These are phyloP conservation scores for Irena cyanogastra DNA, from an alignment of 2,113 vertebrate genomes.

Conservation along the genomic window DNA sequence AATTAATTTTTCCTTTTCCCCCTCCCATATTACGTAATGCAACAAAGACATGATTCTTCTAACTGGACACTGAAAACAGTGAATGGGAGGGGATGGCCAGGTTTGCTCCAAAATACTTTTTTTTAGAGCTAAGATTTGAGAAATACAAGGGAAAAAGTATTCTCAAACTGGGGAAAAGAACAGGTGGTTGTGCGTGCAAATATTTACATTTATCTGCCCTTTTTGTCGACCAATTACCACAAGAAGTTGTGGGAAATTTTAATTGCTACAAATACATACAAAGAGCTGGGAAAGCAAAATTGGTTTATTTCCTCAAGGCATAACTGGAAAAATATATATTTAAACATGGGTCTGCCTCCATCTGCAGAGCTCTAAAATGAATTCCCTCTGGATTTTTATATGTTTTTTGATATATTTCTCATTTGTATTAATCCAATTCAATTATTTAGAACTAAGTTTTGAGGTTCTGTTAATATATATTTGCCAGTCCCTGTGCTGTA, in stretches of 20 bases:
- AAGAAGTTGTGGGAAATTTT: not conserved
- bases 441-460: slow-evolving; percentile 7
- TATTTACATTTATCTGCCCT: not conserved
- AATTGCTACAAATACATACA: not conserved
- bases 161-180: not conserved
- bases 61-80: not conserved
- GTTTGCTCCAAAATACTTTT: not conserved
- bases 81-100: not conserved
- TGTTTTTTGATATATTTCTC: not conserved
- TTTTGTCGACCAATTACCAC: not conserved
- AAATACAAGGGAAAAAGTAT: not conserved
- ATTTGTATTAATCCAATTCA: not conserved
- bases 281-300: not conserved
- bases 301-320: not conserved
- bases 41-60: not conserved
- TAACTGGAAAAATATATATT: not conserved
- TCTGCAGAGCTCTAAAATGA: not conserved
- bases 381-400: not conserved
- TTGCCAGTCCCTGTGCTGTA: not conserved
- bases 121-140: not conserved
- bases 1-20: not conserved
- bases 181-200: not conserved
- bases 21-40: not conserved
- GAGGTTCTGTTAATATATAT: not conserved
- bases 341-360: not conserved